Evolutionary conservation across 1,140 invertebrate genomes (phyloP).

Genomic region (Ephestia elutella): DNA sequence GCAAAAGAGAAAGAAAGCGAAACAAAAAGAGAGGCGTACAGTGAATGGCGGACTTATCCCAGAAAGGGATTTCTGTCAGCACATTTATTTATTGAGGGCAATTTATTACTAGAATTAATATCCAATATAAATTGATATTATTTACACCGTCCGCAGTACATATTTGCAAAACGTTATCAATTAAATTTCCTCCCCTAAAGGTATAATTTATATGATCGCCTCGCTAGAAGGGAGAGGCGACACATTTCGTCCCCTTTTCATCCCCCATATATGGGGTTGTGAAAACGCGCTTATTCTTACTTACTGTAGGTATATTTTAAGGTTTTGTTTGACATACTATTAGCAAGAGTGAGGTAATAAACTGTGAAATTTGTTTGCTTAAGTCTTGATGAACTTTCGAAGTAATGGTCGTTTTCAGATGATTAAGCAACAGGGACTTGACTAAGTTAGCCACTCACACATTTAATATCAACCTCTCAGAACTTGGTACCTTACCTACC

Average conservation of each 20-base stretch:
- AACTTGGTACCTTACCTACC: too few species aligned
- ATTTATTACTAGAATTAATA: not conserved
- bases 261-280: slow-evolving; percentile 6
- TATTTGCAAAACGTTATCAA: slow-evolving; percentile 31
- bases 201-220: slow-evolving; percentile 16
- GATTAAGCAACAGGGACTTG: not conserved
- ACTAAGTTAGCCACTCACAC: not conserved
- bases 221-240: slow-evolving; percentile 16
- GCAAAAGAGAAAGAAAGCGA: too few species aligned
- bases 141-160: not conserved
- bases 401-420: not conserved
- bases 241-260: slow-evolving; percentile 31
- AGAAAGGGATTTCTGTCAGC: too few species aligned
- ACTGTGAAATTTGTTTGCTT: slow-evolving; percentile 16
- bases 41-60: too few species aligned
- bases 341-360: not conserved
- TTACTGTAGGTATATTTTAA: not conserved
- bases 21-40: too few species aligned
- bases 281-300: not conserved
- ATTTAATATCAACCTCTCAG: too few species aligned
- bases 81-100: not conserved
- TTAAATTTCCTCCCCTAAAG: slow-evolving; percentile 31
- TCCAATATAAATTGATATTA: not conserved
- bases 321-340: slow-evolving; percentile 1
- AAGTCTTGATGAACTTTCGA: not conserved